A percentile compares a stretch with the other conserved stretches of the same genome.
These are phyloP conservation scores for Cistogaster globosa DNA, from an alignment of 2,888 invertebrate species.

Conservation along the genomic window DNA sequence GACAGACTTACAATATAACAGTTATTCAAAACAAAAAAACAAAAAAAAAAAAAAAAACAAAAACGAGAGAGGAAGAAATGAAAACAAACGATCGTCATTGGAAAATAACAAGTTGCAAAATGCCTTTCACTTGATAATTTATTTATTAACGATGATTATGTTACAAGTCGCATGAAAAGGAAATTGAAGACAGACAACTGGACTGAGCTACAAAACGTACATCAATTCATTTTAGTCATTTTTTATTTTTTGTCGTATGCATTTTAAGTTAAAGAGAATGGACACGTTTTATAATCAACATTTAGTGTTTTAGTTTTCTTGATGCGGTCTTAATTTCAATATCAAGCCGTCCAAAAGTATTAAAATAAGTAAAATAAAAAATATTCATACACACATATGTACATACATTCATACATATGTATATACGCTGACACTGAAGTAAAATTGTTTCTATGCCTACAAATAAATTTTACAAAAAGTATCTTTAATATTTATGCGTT, in stretches of 20 bases:
- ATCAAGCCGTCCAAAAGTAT: slow-evolving; percentile 20
- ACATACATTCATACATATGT: too few relatives aligned
- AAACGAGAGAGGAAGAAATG: not conserved
- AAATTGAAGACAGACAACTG: slow-evolving; percentile 61
- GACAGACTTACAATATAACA: slow-evolving; percentile 16
- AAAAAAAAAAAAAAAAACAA: slow-evolving; percentile 8
- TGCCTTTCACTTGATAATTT: slow-evolving; percentile 75
- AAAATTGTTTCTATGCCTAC: slow-evolving; percentile 49
- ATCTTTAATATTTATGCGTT: slow-evolving; percentile 14
- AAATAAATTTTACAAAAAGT: not conserved
- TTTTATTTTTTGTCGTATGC: slow-evolving; percentile 1
- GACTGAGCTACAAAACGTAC: slow-evolving; percentile 9
- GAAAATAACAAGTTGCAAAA: slow-evolving; percentile 70
- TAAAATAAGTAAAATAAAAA: not conserved
- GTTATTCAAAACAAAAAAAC: not conserved
- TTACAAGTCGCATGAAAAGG: slow-evolving; percentile 66
- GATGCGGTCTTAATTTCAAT: slow-evolving; percentile 32
- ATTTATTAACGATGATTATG: slow-evolving; percentile 71
- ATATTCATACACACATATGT: not conserved
- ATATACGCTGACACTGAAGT: slow-evolving; percentile 61
- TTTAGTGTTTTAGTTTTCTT: slow-evolving; percentile 20
- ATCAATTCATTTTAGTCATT: slow-evolving; percentile 15
- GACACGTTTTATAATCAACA: slow-evolving; percentile 26
- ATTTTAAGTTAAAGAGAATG: slow-evolving; percentile 51
- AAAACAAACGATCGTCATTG: slow-evolving; percentile 12